Base-by-base conservation (phyloP, 2,113 vertebrate genomes). In the Stigmatopora nigra region DNA sequence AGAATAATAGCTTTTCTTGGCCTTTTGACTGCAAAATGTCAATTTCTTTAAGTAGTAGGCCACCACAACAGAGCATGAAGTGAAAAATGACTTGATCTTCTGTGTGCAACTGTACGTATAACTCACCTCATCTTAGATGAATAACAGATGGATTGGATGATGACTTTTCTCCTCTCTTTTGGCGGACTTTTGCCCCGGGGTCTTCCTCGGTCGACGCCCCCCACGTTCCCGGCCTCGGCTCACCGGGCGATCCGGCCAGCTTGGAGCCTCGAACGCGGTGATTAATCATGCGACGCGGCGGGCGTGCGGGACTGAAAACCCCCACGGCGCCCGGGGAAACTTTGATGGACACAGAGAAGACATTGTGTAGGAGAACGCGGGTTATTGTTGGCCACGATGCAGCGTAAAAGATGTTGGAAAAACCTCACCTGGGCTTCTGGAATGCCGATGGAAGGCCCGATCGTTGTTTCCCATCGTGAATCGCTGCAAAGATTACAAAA, bases 401-500 rank as follows among this genome's bases (percentile, higher is more conserved):
- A n/a, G n/a, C n/a, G n/a, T n/a, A n/a, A n/a, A n/a, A n/a, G n/a
- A n/a, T 92, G 89, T 93, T 93, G 87, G 82, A 79, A 92, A 88
- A 91, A 88, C 88, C 88, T 87, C 65, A 76, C 76, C 73, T 64
- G 74, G 86, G 88, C 85, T 92, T 91, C 89, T 83, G 8, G 82
- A 16, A 22, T 31, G 25, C 6, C 13, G 25, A 16, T 19, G 74
- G 70, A 78, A 65, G 77, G 79, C 84, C 90, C 65, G 75, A 80
- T 62, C 61, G 68, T 59, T 64, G 73, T 78, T 86, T 82, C 84
- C 78, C 64, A 44, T 80, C 72, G 78, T 63, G 72, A 48, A 17
- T 19, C 46, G 60, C 62, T 73, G 41, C 25, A 20, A 15, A 41
- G 59, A 78, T 79, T 68, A 63, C 46, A 64, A 63, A 2, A 31